Base-by-base conservation (phyloP, 2,797 vertebrate genomes). In the Nannoperca obscura region DNA sequence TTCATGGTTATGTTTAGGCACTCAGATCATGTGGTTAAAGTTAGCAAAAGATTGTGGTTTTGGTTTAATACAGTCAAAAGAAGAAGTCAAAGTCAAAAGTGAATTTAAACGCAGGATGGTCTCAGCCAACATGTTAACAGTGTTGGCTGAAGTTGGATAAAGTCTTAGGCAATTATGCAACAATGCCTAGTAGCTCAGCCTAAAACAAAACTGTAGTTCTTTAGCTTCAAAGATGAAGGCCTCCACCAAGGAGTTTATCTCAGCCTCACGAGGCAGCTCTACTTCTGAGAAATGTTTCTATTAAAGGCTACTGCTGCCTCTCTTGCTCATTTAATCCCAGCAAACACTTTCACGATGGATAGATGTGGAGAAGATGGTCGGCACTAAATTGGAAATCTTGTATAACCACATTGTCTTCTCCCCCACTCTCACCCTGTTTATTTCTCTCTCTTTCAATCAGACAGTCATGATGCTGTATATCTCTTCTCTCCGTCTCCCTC, bases 391-490 rank as follows among this genome's bases (percentile, higher is more conserved):
- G 38, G 38, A 85, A 76, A 65, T 71, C 60, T 59, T 38, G 53
- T 69, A 57, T 40, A 70, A 75, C 66, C 40, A 50, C 62, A 20
- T 38, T 27, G 50, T 95, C 83, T 79, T 58, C 67, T 54, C 20
- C 27, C 62, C 40, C 44, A 27, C 22, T 2, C 19, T 50, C 47
- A 67, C 59, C 62, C 13, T 2, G 64, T 55, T 66, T 77, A 58
- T 57, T 74, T 79, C 50, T 88, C 91, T 93, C 93, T 94, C 95
- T 95, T 96, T 81, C 75, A 61, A 61, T 85, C 74, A 71, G 34
- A 77, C 40, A 71, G 74, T 66, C 52, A 49, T 19, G 46, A 84
- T n/a, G 49, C 58, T 67, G 71, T 20, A 12, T 78, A 59, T 72
- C 58, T 24, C 47, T 36, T 54, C 63, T 65, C 50, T 95, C 95